phyloP scores from a whole-genome alignment of 2,888 invertebrate genomes.

The Tortricodes alternella region DNA sequence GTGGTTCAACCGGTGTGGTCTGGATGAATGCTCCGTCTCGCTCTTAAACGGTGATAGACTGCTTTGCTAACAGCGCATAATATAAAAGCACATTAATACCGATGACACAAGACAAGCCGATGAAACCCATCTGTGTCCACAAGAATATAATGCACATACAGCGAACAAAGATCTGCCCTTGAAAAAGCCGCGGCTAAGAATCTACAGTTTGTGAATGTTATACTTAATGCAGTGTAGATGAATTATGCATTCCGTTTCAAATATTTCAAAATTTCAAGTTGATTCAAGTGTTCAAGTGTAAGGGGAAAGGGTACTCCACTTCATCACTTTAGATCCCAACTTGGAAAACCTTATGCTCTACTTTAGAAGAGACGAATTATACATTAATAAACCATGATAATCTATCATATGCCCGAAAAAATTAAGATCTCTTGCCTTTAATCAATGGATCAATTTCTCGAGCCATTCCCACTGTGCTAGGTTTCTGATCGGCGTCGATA shows the following conservation, averaged over 20 bases:
- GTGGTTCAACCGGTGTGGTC: conserved; percentile 69
- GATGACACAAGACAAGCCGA: conserved; percentile 79
- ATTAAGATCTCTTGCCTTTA: not conserved
- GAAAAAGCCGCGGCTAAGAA: conserved; percentile 55
- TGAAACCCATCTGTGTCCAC: conserved; percentile 79
- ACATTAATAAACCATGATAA: not conserved
- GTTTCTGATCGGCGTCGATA: conserved; percentile 77
- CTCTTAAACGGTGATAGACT: conserved; percentile 67
- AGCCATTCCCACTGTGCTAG: conserved; percentile 52
- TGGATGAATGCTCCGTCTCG: conserved; percentile 60
- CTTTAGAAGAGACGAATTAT: not conserved
- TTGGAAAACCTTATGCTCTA: too few relatives aligned
- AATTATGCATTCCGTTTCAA: conserved; percentile 56
- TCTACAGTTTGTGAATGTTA: conserved; percentile 38
- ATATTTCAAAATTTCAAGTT: conserved; percentile 43
- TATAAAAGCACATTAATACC: conserved; percentile 77
- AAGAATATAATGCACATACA: conserved; percentile 64
- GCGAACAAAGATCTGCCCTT: conserved; percentile 74
- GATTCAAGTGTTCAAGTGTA: conserved; percentile 39
- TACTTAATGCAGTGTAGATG: conserved; percentile 40
- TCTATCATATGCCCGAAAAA: not conserved
- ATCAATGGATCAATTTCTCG: conserved; percentile 43
- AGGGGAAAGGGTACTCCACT: conserved; percentile 5
- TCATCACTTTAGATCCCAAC: not conserved
- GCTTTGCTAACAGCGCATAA: conserved; percentile 73